These are phyloP conservation scores for Styela clava DNA, from an alignment of 23 tunicate genomes.

Conservation along the genomic window DNA sequence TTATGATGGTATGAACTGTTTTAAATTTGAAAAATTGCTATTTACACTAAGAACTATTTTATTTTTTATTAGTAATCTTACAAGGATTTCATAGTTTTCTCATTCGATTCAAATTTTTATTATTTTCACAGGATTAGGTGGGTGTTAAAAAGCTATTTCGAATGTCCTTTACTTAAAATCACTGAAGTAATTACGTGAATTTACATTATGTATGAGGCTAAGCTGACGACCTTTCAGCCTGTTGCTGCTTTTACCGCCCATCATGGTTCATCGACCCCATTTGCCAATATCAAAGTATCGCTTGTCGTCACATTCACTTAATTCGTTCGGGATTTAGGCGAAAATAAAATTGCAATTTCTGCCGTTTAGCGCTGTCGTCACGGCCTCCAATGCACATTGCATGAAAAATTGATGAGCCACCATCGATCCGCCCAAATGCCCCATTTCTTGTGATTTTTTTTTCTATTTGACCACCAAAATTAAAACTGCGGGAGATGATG, in stretches of 20 bases:
- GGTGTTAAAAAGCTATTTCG: neutral
- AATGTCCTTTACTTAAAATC: neutral
- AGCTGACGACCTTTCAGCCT: neutral
- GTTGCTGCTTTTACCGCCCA: neutral
- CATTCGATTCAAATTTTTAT: no score
- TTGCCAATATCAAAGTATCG: slow-evolving; percentile 8
- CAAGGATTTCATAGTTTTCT: no score
- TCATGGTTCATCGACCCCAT: neutral
- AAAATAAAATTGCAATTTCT: slow-evolving; percentile 28
- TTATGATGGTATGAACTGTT: no score
- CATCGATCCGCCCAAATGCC: slow-evolving; percentile 33
- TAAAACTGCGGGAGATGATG: neutral
- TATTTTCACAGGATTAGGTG: no score
- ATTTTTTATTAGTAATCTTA: no score
- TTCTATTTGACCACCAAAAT: neutral
- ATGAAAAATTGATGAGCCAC: slow-evolving; percentile 26
- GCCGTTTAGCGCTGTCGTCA: slow-evolving; percentile 29
- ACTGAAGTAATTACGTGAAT: neutral
- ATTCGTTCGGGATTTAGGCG: slow-evolving; percentile 35
- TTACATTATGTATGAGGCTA: neutral
- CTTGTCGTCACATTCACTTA: slow-evolving; percentile 25
- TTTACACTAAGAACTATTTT: no score
- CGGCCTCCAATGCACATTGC: slow-evolving; percentile 22
- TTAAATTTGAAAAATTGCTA: no score
- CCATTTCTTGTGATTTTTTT: neutral